Conservation (phyloP, 2,113 vertebrate genomes). For the Atlantisia rogersi region DNA sequence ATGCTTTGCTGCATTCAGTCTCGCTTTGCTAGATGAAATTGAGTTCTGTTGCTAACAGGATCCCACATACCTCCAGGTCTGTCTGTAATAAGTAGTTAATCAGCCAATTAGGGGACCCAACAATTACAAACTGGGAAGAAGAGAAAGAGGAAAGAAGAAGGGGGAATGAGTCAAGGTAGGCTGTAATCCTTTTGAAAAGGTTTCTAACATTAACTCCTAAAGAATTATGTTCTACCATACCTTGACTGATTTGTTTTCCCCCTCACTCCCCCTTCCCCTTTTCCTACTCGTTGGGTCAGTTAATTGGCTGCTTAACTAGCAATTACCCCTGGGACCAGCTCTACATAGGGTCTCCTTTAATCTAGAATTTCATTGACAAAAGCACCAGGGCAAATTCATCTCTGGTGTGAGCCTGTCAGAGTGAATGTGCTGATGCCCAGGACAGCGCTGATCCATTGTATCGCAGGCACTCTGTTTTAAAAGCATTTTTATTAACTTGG, state of each 20-base stretch:
- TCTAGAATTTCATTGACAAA: slow-evolving; percentile 68
- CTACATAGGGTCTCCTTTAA: slow-evolving; percentile 56
- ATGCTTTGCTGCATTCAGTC: slow-evolving; percentile 25
- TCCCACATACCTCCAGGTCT: slow-evolving; percentile 41
- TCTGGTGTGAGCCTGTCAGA: not conserved
- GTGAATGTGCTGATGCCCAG: slow-evolving; percentile 29
- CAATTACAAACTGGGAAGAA: slow-evolving; percentile 71
- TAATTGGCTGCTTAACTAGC: slow-evolving; percentile 81
- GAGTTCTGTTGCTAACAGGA: not conserved
- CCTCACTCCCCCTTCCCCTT: slow-evolving; percentile 25
- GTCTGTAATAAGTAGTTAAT: slow-evolving; percentile 68
- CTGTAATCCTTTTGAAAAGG: slow-evolving; percentile 70
- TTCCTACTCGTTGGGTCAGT: slow-evolving; percentile 71
- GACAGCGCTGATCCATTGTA: slow-evolving; percentile 1
- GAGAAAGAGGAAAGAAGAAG: slow-evolving; percentile 53
- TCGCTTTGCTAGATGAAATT: slow-evolving; percentile 31
- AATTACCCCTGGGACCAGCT: slow-evolving; percentile 70
- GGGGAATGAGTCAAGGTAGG: slow-evolving; percentile 70
- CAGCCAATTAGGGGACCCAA: slow-evolving; percentile 75
- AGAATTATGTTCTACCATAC: slow-evolving; percentile 63
- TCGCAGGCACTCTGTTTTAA: not conserved
- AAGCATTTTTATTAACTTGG: slow-evolving; percentile 5
- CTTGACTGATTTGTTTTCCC: slow-evolving; percentile 71
- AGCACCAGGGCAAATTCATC: slow-evolving; percentile 61
- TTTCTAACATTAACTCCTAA: slow-evolving; percentile 67